These are phyloP conservation scores for Adoxophyes honmai DNA, from an alignment of 1,140 invertebrate genomes.

Conservation along the genomic window DNA sequence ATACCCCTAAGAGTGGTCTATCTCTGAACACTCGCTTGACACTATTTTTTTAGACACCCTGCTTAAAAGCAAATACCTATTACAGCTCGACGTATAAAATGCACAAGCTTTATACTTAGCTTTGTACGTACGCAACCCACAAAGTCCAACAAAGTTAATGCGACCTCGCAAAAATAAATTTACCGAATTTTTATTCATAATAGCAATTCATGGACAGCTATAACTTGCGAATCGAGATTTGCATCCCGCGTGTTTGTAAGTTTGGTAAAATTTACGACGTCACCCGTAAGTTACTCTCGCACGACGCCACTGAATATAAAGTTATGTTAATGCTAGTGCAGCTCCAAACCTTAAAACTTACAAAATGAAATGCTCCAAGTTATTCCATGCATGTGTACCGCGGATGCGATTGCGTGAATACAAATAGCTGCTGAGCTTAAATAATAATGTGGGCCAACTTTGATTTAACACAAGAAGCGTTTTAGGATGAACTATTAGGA, in stretches of 20 bases:
- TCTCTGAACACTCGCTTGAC: too few relatives aligned
- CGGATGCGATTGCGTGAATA: slow-evolving; percentile 28
- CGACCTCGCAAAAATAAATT: slow-evolving; percentile 15
- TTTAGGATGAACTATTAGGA: not conserved
- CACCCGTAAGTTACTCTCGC: slow-evolving; percentile 53
- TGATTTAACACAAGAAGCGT: not conserved
- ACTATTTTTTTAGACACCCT: too few relatives aligned
- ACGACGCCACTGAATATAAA: slow-evolving; percentile 66
- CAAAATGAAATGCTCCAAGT: slow-evolving; percentile 54
- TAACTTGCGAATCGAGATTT: slow-evolving; percentile 63
- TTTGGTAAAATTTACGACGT: slow-evolving; percentile 65
- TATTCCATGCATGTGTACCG: slow-evolving; percentile 35
- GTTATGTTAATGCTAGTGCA: slow-evolving; percentile 66
- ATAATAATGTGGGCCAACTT: slow-evolving; percentile 1
- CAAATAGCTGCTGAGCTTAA: slow-evolving; percentile 18
- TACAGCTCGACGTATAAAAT: too few relatives aligned
- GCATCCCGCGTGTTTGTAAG: slow-evolving; percentile 62
- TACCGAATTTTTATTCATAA: slow-evolving; percentile 28
- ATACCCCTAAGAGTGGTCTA: too few relatives aligned
- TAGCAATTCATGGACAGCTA: slow-evolving; percentile 54
- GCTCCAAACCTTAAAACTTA: slow-evolving; percentile 59
- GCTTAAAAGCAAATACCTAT: too few relatives aligned
- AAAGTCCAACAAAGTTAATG: too few relatives aligned
- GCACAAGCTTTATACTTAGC: too few relatives aligned
- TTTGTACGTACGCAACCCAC: too few relatives aligned